Conservation (phyloP, 2,888 invertebrate genomes). For the Odontocerum albicorne region DNA sequence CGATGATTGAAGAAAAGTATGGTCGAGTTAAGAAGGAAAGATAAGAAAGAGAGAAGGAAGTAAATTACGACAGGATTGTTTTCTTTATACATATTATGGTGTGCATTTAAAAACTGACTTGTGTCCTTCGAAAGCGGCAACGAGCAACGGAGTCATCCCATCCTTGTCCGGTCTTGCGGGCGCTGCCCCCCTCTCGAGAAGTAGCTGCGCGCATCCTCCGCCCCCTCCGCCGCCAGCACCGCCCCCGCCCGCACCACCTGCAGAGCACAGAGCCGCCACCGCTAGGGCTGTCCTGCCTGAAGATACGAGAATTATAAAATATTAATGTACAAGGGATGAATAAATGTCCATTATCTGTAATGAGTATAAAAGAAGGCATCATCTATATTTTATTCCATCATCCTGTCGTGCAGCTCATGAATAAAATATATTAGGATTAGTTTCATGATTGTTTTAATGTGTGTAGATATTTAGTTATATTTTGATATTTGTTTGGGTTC, state of each 20-base stretch:
- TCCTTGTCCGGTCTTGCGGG: slow-evolving; percentile 84
- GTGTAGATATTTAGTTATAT: too few relatives aligned
- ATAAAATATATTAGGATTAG: too few relatives aligned
- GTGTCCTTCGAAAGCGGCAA: slow-evolving; percentile 91
- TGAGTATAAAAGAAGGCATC: too few relatives aligned
- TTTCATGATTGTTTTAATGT: too few relatives aligned
- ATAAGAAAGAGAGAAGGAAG: slow-evolving; percentile 9
- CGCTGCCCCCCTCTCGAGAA: slow-evolving; percentile 80
- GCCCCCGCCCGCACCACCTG: slow-evolving; percentile 64
- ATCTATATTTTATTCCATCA: too few relatives aligned
- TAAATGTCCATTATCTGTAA: too few relatives aligned
- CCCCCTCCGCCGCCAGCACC: slow-evolving; percentile 55
- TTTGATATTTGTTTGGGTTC: too few relatives aligned
- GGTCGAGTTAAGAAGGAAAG: too few relatives aligned
- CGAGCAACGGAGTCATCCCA: slow-evolving; percentile 83
- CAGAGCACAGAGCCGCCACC: slow-evolving; percentile 83
- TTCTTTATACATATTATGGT: background rate
- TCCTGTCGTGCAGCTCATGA: too few relatives aligned
- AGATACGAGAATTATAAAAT: too few relatives aligned
- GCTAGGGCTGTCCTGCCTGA: slow-evolving; percentile 79
- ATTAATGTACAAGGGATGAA: too few relatives aligned
- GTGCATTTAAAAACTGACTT: slow-evolving; percentile 48
- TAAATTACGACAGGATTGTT: background rate
- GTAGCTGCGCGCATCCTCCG: slow-evolving; percentile 45
- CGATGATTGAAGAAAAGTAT: too few relatives aligned